Conservation (phyloP, 2,888 invertebrate genomes). For the Oxystoma pomonae region DNA sequence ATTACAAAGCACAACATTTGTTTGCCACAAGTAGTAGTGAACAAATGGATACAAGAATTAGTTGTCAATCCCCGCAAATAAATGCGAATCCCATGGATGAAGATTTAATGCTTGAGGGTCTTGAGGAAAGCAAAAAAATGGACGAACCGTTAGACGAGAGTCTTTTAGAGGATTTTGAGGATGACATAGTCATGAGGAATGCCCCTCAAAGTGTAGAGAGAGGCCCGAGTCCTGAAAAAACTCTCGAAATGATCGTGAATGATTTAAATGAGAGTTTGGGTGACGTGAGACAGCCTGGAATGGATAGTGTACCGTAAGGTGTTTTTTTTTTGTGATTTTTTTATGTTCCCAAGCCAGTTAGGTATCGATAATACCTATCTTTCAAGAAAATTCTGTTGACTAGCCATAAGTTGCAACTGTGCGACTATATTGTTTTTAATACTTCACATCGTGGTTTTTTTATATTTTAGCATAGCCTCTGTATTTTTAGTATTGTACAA, state of each 20-base stretch:
- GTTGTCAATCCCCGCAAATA: no score
- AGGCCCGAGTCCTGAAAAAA: slow-evolving; percentile 15
- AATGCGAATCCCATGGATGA: no score
- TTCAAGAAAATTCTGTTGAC: no score
- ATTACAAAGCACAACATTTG: not conserved
- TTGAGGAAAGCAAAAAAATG: slow-evolving; percentile 7
- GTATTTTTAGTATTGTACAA: no score
- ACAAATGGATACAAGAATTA: not conserved
- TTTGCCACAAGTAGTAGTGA: not conserved
- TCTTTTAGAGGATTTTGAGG: slow-evolving; percentile 12
- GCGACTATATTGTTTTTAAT: no score
- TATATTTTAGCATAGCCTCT: no score
- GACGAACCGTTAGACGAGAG: slow-evolving; percentile 9
- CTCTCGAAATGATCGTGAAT: slow-evolving; percentile 24
- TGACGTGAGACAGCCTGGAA: not conserved
- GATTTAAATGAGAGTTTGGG: slow-evolving; percentile 24
- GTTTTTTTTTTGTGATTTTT: not conserved
- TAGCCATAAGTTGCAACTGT: no score
- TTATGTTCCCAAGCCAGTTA: no score
- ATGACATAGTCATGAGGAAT: slow-evolving; percentile 12
- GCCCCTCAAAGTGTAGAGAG: not conserved
- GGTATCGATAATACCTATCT: no score
- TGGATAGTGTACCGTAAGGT: not conserved
- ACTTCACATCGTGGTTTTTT: no score
- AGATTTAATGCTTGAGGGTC: not conserved